Conservation (phyloP, 2,113 vertebrate species). For the Ginglymostoma cirratum region DNA sequence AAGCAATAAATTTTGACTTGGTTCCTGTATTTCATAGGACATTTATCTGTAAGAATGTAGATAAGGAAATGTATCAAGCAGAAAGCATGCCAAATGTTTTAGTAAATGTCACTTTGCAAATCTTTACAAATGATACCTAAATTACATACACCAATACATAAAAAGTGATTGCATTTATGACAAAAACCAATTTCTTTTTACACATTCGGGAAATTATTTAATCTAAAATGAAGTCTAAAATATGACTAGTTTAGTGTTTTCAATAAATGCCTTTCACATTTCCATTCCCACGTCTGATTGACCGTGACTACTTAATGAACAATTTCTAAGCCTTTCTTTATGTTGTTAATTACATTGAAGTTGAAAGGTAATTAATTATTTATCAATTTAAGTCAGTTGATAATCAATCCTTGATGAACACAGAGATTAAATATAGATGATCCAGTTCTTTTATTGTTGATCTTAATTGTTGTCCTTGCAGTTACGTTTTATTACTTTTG, state of each 20-base stretch:
- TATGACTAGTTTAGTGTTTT: neutral
- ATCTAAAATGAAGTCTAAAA: constrained; percentile 30
- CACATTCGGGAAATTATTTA: constrained; percentile 18
- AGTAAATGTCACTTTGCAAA: neutral
- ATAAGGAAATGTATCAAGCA: neutral
- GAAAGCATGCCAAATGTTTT: neutral
- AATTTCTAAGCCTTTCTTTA: constrained; percentile 31
- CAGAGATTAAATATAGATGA: neutral
- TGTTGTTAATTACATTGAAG: constrained; percentile 32
- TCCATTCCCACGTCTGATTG: neutral
- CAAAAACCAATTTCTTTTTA: constrained; percentile 21
- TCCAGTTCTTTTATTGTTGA: neutral
- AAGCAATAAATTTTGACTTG: neutral
- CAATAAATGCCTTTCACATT: neutral
- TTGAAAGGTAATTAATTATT: constrained; percentile 32
- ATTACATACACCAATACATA: neutral
- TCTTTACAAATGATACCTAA: neutral
- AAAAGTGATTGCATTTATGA: constrained; percentile 26
- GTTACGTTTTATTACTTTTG: neutral
- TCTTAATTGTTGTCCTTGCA: constrained; percentile 24
- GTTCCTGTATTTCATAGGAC: too few species aligned
- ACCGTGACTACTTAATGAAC: constrained; percentile 9
- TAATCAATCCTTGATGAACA: constrained; percentile 31
- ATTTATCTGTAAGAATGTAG: neutral
- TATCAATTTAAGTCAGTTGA: constrained; percentile 11